phyloP scores from a whole-genome alignment of 2,797 vertebrate genomes.

The Neosilurus hyrtlii region DNA sequence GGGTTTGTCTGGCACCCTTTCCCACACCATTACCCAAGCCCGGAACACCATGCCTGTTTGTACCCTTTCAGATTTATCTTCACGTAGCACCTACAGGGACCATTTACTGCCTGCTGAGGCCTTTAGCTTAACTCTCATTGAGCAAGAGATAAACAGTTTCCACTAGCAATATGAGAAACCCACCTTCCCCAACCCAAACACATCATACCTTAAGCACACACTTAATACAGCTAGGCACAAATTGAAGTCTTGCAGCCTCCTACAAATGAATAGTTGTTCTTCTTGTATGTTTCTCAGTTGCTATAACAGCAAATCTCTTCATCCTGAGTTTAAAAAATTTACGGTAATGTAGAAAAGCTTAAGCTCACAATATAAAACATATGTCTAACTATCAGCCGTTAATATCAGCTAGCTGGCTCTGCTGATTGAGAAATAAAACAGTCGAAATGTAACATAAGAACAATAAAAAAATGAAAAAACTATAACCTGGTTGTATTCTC shows the following conservation, averaged over 20 bases:
- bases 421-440: neutral
- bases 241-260: neutral
- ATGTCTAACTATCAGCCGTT: neutral
- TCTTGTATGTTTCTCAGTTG: neutral
- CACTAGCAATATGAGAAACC: slow-evolving; percentile 38
- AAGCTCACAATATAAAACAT: neutral
- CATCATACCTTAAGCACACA: slow-evolving; percentile 26
- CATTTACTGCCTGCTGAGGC: slow-evolving; percentile 76
- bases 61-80: slow-evolving; percentile 73
- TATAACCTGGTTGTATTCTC: neutral
- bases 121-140: slow-evolving; percentile 75
- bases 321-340: neutral
- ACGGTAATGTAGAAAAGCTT: neutral
- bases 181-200: slow-evolving; percentile 26
- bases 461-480: neutral
- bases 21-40: slow-evolving; percentile 75
- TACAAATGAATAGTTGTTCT: neutral
- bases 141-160: slow-evolving; percentile 71
- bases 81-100: slow-evolving; percentile 68
- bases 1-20: slow-evolving; percentile 71
- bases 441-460: neutral
- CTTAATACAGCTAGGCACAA: neutral
- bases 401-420: neutral
- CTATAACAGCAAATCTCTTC: neutral
- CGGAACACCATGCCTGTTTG: slow-evolving; percentile 62